A percentile compares a stretch with the other conserved stretches of the same genome.
phyloP scores from a whole-genome alignment of 1,140 invertebrate genomes.

The Oncopodura yosiiana region DNA sequence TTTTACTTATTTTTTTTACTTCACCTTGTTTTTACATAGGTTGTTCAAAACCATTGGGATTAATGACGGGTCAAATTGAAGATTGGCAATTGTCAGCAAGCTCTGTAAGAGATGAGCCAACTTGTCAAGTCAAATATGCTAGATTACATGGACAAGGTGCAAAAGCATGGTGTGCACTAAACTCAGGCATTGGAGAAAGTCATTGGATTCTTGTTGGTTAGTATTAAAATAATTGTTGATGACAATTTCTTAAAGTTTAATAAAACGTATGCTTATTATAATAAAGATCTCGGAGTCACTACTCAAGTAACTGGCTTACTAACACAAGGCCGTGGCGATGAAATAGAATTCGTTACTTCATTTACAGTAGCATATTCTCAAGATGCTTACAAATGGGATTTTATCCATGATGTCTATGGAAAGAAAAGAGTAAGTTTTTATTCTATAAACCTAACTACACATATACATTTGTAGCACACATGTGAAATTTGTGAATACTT shows the following conservation, averaged over 20 bases:
- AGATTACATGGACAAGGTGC: constrained; percentile 45
- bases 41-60: constrained; percentile 44
- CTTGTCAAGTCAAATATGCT: constrained; percentile 48
- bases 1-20: neutral
- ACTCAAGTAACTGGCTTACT: constrained; percentile 37
- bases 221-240: too few species aligned
- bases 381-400: constrained; percentile 35
- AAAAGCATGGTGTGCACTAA: constrained; percentile 28
- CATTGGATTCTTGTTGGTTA: constrained; percentile 50
- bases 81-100: constrained; percentile 52
- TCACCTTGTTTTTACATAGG: constrained; percentile 33
- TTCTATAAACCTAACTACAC: too few species aligned
- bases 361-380: constrained; percentile 28
- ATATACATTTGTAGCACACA: too few species aligned
- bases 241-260: too few species aligned
- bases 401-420: constrained; percentile 32
- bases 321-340: constrained; percentile 33
- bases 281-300: constrained; percentile 44
- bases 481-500: too few species aligned
- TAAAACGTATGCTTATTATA: too few species aligned
- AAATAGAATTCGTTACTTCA: constrained; percentile 33
- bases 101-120: constrained; percentile 44
- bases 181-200: constrained; percentile 38
- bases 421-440: constrained; percentile 28
- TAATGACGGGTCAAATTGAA: constrained; percentile 47